Evolutionary conservation across 2,888 invertebrate species (phyloP), one percentile per base, ranked within the genome.

Genomic region (Andrena hattorfiana): DNA sequence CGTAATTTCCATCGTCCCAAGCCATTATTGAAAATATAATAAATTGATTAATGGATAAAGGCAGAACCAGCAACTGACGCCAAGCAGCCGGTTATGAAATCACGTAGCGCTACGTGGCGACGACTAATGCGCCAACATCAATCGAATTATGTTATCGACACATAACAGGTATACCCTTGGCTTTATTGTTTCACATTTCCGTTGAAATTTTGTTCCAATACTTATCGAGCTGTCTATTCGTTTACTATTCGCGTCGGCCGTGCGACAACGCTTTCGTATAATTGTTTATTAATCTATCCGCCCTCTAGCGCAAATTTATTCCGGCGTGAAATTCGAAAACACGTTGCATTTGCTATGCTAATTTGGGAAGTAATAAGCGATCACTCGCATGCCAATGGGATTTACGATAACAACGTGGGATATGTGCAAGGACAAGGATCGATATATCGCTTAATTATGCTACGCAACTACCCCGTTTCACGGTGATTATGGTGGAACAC

Each of bases 381-480:
- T 85, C 81, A 85, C 68, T 77, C 56, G 80, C 86, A 85, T 85
- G 79, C 69, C 83, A 85, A 87, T 86, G 81, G 83, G 84, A 81
- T 64, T 48, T 77, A 71, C 67, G 69, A 82, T 78, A 81, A 85
- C 73, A 68, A 70, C 72, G 62, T 20, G 42, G 73, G 62, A 69
- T 69, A 76, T 49, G 69, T 28, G 49, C 54, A 32, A 77, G 62
- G 30, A 56, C 60, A 59, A 32, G 59, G 63, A 81, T 74, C 79
- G 84, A 84, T 85, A 72, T 77, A 83, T 85, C 75, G 77, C 73
- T 83, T 75, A 71, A 72, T 79, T 83, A 79, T 49, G 59, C 64
- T 54, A 26, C 30, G 28, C 48, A 23, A 60, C 64, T 68, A 54
- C 23, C 68, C 76, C 64, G 63, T 73, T 82, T 62, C 69, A 69